phyloP scores from a whole-genome alignment of 2,888 invertebrate species.

The Scotopteryx bipunctaria region DNA sequence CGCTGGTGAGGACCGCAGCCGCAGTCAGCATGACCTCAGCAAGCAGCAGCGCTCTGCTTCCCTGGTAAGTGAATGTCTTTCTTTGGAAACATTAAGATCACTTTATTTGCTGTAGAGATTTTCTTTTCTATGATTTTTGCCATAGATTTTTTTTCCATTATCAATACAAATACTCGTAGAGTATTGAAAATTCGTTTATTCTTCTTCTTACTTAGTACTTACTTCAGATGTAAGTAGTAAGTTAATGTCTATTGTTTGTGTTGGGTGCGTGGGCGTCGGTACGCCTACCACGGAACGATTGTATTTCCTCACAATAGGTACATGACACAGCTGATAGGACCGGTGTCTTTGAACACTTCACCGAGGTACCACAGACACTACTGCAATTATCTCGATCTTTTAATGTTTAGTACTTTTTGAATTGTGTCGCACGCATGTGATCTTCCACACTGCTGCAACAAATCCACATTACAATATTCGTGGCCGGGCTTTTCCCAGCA shows the following conservation, averaged over 20 bases:
- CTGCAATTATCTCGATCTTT: too few relatives aligned
- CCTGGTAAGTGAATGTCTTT: conserved; percentile 56
- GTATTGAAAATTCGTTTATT: background rate
- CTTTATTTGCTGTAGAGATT: background rate
- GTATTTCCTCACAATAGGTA: conserved; percentile 2
- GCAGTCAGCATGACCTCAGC: conserved; percentile 69
- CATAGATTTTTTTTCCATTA: too few relatives aligned
- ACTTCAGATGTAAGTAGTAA: conserved; percentile 8
- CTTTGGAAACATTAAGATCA: background rate
- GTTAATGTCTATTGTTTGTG: conserved; percentile 13
- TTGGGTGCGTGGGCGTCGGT: conserved; percentile 12
- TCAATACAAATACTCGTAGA: too few relatives aligned
- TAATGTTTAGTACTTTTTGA: too few relatives aligned
- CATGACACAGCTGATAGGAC: conserved; percentile 8
- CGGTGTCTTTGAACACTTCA: conserved; percentile 14
- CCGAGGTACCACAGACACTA: background rate
- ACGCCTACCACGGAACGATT: conserved; percentile 12
- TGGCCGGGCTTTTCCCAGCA: too few relatives aligned
- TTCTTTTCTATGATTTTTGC: too few relatives aligned
- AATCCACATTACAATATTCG: too few relatives aligned
- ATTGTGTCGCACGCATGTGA: too few relatives aligned
- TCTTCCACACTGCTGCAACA: too few relatives aligned
- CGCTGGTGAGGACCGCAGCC: conserved; percentile 71
- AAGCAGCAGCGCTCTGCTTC: conserved; percentile 75
- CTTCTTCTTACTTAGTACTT: too few relatives aligned